Conservation (phyloP, 2,113 vertebrate species). For the Mesembrinibis cayennensis region DNA sequence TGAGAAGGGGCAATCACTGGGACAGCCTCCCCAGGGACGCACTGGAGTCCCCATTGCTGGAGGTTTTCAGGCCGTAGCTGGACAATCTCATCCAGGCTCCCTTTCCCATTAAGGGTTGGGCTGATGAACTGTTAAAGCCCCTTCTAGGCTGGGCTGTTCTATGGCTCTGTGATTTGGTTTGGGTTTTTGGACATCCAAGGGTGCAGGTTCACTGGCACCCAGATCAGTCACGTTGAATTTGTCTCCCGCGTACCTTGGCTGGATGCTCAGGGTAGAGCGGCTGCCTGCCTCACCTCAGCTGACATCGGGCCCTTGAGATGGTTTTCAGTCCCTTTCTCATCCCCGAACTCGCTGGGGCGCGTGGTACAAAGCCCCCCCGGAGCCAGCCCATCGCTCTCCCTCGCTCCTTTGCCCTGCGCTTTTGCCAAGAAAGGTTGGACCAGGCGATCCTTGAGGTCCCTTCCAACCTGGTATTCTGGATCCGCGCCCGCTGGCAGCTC, state of each 20-base stretch:
- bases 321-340: not conserved
- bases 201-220: not conserved
- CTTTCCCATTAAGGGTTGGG: not conserved
- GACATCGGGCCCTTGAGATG: not conserved
- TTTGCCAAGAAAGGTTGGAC: not conserved
- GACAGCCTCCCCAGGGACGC: not conserved
- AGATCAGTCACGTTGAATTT: accelerated
- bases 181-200: not conserved
- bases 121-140: not conserved
- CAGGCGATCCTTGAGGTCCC: not conserved
- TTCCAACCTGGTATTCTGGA: not conserved
- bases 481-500: not conserved
- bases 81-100: not conserved
- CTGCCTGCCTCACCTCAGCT: not conserved
- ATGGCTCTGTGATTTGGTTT: not conserved
- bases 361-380: not conserved
- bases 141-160: not conserved
- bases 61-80: not conserved
- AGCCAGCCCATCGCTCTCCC: not conserved
- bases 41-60: too few relatives aligned
- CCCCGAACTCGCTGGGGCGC: not conserved
- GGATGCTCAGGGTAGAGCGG: not conserved
- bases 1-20: not conserved
- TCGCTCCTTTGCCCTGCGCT: not conserved
- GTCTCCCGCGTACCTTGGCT: not conserved